Conservation (phyloP, 1,140 invertebrate species). For the Neelides sp. region DNA sequence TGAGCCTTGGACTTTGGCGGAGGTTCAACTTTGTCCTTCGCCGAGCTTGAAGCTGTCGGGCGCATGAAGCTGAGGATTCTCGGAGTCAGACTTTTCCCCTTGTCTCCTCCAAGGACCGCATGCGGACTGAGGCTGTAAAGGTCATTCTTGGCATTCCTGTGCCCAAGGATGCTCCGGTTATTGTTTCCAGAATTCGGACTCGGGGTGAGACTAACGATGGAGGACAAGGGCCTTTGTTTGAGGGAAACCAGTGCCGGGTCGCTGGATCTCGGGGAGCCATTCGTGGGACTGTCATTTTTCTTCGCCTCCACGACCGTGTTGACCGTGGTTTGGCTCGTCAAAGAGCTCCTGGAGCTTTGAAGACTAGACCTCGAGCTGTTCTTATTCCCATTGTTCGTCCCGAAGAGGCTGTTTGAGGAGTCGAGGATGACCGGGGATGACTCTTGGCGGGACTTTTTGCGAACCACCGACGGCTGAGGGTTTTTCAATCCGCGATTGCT, state of each 20-base stretch:
- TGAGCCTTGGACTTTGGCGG: constrained; percentile 13
- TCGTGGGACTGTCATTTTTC: constrained; percentile 25
- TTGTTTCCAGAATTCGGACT: too few relatives aligned
- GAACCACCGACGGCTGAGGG: constrained; percentile 11
- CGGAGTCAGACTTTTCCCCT: constrained; percentile 28
- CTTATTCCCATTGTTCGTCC: constrained; percentile 17
- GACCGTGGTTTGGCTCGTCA: constrained; percentile 65
- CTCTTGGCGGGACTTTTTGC: constrained; percentile 16
- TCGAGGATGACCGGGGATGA: neutral
- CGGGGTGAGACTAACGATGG: too few relatives aligned
- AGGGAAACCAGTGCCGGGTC: too few relatives aligned
- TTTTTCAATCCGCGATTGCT: neutral
- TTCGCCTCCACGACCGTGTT: constrained; percentile 56
- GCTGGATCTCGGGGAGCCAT: constrained; percentile 23
- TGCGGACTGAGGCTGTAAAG: constrained; percentile 1
- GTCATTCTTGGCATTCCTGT: constrained; percentile 7
- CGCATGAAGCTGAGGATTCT: constrained; percentile 47
- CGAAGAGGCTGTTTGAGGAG: neutral
- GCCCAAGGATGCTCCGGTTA: too few relatives aligned
- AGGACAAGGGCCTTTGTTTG: neutral
- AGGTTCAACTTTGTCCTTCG: constrained; percentile 40
- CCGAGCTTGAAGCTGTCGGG: constrained; percentile 47
- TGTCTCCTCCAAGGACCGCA: neutral
- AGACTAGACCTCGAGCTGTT: constrained; percentile 56
- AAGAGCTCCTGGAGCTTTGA: constrained; percentile 62